These are phyloP conservation scores for Aplidium turbinatum DNA, from an alignment of 23 tunicate genomes.

Conservation along the genomic window DNA sequence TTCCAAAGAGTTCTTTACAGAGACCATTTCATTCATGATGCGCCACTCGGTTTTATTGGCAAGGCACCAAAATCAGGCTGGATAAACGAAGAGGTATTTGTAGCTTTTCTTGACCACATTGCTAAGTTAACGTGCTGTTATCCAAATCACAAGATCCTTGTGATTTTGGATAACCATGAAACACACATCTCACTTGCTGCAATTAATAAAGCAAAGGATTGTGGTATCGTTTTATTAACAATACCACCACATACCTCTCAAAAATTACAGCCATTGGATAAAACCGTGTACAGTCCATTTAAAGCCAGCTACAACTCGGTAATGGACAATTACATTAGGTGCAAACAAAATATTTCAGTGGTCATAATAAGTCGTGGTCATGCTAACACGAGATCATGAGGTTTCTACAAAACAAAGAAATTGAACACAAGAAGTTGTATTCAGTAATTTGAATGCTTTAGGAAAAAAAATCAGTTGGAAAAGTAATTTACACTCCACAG, in stretches of 20 bases:
- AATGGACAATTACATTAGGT: constrained; percentile 13
- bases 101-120: constrained; percentile 3
- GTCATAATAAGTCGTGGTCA: too few relatives aligned
- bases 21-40: constrained; percentile 7
- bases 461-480: too few relatives aligned
- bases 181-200: not conserved
- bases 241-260: constrained; percentile 20
- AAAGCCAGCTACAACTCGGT: not conserved
- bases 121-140: not conserved
- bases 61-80: constrained; percentile 9
- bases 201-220: constrained; percentile 15
- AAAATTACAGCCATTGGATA: constrained; percentile 7
- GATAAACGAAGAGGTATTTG: constrained; percentile 19
- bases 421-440: too few relatives aligned
- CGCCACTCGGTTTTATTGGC: not conserved
- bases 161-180: constrained; percentile 1
- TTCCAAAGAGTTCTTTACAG: constrained; percentile 6
- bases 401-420: too few relatives aligned
- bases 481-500: too few relatives aligned
- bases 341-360: too few relatives aligned
- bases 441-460: too few relatives aligned
- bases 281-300: constrained; percentile 3
- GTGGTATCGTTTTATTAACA: constrained; percentile 15
- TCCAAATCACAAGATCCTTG: constrained; percentile 2
- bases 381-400: too few relatives aligned